Base-by-base conservation (phyloP, 2,888 invertebrate genomes). In the Apomyelois bistriatella region DNA sequence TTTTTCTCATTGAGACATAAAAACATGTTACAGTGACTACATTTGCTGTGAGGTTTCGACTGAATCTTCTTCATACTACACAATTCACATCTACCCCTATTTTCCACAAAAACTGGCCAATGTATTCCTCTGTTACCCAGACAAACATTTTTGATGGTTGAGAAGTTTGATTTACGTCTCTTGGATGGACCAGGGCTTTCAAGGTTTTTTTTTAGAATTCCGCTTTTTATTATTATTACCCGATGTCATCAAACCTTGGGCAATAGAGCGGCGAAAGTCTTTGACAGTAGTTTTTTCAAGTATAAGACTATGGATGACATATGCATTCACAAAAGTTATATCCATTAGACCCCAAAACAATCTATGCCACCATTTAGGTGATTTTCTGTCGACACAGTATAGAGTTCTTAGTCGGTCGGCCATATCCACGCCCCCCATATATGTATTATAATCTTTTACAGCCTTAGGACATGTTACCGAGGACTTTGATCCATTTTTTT, bases 291-390 rank as follows among this genome's bases (percentile, higher is more conserved):
- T 62, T 22, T 65, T 22, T 61, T 63, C 40, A 49, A 62, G 53
- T 59, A 62, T 54, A 28, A 65, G 61, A 57, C 60, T 59, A 57
- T 62, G 57, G 55, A 60, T 57, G 43, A 61, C 57, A 58, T 57
- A 65, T 41, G 56, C 36, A 59, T 65, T 64, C 55, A 63, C 57
- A 58, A 62, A 66, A 58, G 55, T 54, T 36, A 62, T 63, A 53
- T 62, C 61, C 53, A 36, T 9, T n/a, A 36, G 9, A 36, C 36
- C 36, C 36, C 36, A 73, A 61, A 74, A 72, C 54, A 71, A 61
- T 50, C 66, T 70, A 56, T 71, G 65, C 72, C 72, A 73, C 70
- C 71, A 74, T 62, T 74, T 68, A 40, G 64, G 64, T 48, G 68
- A 72, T 56, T 72, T 75, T 52, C 68, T 61, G 54, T 67, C 67